Percentiles rank a stretch among this genome's conserved stretches.
phyloP scores from a whole-genome alignment of 2,113 vertebrate genomes.

The Pseudonaja textilis region DNA sequence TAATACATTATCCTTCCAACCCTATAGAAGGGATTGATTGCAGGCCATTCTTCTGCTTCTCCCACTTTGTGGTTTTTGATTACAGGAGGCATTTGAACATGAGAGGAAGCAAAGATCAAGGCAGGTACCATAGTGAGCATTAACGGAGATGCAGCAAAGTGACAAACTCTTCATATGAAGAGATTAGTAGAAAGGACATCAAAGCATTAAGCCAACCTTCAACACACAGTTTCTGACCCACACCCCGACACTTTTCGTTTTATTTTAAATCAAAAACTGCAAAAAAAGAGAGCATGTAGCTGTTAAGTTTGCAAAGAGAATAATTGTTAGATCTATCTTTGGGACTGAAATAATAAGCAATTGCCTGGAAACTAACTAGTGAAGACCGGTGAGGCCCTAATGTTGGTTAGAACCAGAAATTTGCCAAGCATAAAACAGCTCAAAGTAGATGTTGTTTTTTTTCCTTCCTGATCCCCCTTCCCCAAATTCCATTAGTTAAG shows the following conservation, averaged over 20 bases:
- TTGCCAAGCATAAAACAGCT: not conserved
- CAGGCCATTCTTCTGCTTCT: slow-evolving; percentile 5
- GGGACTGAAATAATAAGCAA: not conserved
- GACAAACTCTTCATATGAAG: not conserved
- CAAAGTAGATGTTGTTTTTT: not conserved
- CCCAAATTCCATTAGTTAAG: not conserved
- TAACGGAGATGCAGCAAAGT: slow-evolving; percentile 9
- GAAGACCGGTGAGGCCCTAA: not conserved
- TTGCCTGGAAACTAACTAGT: not conserved
- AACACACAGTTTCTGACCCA: not conserved
- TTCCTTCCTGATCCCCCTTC: not conserved
- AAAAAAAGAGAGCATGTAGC: not conserved
- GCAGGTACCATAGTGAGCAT: not conserved
- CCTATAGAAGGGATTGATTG: not conserved
- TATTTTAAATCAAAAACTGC: slow-evolving; percentile 23
- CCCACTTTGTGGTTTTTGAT: slow-evolving; percentile 7
- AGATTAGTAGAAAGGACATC: not conserved
- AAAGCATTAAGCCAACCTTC: slow-evolving; percentile 29
- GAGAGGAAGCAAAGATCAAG: not conserved
- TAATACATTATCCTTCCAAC: not conserved
- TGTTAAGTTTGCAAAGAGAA: not conserved
- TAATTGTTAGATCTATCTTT: not conserved
- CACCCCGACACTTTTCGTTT: not conserved
- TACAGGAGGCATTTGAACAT: not conserved
- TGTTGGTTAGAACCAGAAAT: not conserved